Conservation (phyloP, 2,113 vertebrate genomes). For the Archilochus colubris region DNA sequence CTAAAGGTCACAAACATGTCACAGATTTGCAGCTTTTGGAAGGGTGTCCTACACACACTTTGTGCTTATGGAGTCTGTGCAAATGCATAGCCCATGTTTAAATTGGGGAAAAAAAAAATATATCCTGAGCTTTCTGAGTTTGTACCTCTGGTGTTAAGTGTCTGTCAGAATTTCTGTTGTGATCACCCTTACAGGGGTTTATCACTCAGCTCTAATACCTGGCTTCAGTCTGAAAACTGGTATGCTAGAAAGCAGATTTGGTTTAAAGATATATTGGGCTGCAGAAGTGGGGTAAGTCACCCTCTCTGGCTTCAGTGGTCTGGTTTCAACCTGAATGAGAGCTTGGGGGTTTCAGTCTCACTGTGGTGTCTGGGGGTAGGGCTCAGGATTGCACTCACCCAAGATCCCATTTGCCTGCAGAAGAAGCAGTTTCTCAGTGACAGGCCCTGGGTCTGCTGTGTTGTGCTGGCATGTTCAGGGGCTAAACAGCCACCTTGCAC, state of each 20-base stretch:
- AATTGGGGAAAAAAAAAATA: neutral
- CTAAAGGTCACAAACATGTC: neutral
- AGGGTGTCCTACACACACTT: neutral
- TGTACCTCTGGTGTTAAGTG: conserved; percentile 43
- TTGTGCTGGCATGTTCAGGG: neutral
- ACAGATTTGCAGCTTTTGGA: conserved; percentile 19
- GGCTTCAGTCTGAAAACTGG: conserved; percentile 71
- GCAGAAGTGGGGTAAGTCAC: conserved; percentile 22
- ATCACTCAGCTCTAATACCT: conserved; percentile 73
- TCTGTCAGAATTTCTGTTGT: conserved; percentile 70
- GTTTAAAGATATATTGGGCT: conserved; percentile 48
- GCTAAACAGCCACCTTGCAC: neutral
- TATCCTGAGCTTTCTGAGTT: conserved; percentile 25
- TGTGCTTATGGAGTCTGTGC: neutral
- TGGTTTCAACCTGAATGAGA: neutral
- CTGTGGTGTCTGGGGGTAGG: neutral
- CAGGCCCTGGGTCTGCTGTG: neutral
- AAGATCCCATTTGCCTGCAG: neutral
- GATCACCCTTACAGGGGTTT: conserved; percentile 72
- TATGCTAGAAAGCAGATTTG: conserved; percentile 60
- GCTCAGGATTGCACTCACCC: rapidly evolving
- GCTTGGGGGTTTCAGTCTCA: neutral
- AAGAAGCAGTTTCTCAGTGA: neutral
- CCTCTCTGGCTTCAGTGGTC: neutral
- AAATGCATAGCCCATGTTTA: neutral